Evolutionary conservation across 2,888 invertebrate species (phyloP), one percentile per base, ranked within the genome.

Genomic region (Diogma glabrata): DNA sequence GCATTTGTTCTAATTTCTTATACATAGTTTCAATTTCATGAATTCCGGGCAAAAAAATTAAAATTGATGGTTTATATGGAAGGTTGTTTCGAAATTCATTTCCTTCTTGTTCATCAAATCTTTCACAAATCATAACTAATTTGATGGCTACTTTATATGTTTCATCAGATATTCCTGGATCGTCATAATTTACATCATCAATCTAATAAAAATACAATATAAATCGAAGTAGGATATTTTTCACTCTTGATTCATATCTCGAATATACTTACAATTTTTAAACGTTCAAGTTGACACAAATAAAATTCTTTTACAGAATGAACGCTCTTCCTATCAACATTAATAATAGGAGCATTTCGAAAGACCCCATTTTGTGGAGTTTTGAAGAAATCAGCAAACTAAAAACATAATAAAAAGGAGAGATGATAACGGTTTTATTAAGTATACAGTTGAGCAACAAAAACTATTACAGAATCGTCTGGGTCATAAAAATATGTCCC

Each of bases 21-120:
- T 77, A 77, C 60, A 85, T 71, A 51, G 81, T 79, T 62, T 88
- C 86, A 52, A 92, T 92, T 73, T 93, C 92, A 59, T 78, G 72
- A 50, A 90, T 79, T 45, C 92, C 95, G 1, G 95, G 95, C 56
- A 96, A 67, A 67, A 96, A 96, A 50, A 94, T 79, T 1, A 96
- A 74, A 17, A 93, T 87, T 3, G 89, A 84, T 1, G 83, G 72
- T 57, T 60, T 71, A 67, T 56, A 49, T 0, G 55, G 53, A 12
- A 38, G 71, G 50, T 12, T 47, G 53, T 57, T 61, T 45, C 60
- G 60, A 23, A 61, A 56, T 47, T 62, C 67, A 57, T 66, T 58
- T 51, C 65, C 63, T 36, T 50, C 51, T 38, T 55, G 47, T n/a
- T 53, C 52, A 56, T 75, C 76, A 14, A 74, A 57, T 8, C 54